Conservation (phyloP, 2,888 invertebrate species). For the Sicus ferrugineus region DNA sequence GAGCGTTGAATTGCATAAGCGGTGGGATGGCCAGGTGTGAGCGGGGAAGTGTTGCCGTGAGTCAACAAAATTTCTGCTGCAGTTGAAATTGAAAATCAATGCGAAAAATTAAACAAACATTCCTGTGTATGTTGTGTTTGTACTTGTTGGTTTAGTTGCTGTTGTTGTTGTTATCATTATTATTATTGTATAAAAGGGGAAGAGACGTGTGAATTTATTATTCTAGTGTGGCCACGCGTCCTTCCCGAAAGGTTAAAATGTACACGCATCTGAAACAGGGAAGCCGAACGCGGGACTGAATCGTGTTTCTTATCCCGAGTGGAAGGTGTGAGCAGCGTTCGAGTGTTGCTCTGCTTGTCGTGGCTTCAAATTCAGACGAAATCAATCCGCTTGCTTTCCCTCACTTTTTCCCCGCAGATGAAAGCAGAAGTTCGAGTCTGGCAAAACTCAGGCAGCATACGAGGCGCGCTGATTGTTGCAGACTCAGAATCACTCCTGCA, state of each 20-base stretch:
- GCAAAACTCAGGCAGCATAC: no score
- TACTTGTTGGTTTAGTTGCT: slow-evolving; percentile 9
- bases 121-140: slow-evolving; percentile 6
- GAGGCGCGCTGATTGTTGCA: no score
- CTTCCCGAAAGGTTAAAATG: no score
- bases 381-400: neutral
- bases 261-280: neutral
- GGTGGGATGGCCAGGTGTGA: no score
- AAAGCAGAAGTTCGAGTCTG: no score
- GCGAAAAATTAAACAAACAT: slow-evolving; percentile 41
- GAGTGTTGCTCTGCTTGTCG: neutral
- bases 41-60: slow-evolving; percentile 24
- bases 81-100: slow-evolving; percentile 44
- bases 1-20: neutral
- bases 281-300: slow-evolving; percentile 8
- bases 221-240: no score
- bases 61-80: slow-evolving; percentile 39
- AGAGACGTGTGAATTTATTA: slow-evolving; percentile 32
- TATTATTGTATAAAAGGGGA: neutral
- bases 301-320: slow-evolving; percentile 16
- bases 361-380: neutral
- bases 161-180: slow-evolving; percentile 2
- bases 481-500: no score
- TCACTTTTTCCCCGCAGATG: neutral
- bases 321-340: slow-evolving; percentile 14